Evolutionary conservation across 2,113 vertebrate genomes (phyloP).

Genomic region (Smithornis capensis): DNA sequence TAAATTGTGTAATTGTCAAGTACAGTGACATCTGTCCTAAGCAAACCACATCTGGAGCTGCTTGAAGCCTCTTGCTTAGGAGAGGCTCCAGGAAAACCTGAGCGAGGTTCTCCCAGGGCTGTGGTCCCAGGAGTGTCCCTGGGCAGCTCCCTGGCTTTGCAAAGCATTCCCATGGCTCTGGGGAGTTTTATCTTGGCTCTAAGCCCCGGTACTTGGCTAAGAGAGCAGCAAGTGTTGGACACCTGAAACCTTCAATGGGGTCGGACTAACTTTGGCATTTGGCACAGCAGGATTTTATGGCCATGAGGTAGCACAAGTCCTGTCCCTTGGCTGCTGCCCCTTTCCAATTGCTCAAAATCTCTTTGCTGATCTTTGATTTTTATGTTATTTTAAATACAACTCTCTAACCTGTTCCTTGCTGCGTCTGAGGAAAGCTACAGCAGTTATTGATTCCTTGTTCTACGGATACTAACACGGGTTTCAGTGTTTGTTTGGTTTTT

Average conservation of each 20-base stretch:
- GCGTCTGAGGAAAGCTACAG: conserved; percentile 73
- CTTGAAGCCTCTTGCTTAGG: background rate
- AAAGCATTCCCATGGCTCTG: background rate
- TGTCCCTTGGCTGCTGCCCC: conserved; percentile 6
- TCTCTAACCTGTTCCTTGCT: conserved; percentile 73
- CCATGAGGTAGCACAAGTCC: background rate
- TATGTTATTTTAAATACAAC: background rate
- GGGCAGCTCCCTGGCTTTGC: background rate
- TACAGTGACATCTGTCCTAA: background rate
- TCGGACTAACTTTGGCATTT: background rate
- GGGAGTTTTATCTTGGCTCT: background rate
- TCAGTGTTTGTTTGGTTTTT: conserved; percentile 86
- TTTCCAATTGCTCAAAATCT: conserved; percentile 13
- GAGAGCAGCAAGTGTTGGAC: background rate
- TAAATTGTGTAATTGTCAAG: background rate
- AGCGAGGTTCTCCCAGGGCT: background rate
- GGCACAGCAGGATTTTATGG: conserved; percentile 12
- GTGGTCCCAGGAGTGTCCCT: background rate
- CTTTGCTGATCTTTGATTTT: conserved; percentile 59
- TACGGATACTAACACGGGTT: conserved; percentile 96
- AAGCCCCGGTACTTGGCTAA: background rate
- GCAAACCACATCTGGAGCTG: background rate
- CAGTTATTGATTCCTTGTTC: conserved; percentile 75
- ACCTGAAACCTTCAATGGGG: background rate
- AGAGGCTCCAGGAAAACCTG: background rate